Base-by-base conservation (phyloP, 2,113 vertebrate genomes). In the Ceyx melanurus region DNA sequence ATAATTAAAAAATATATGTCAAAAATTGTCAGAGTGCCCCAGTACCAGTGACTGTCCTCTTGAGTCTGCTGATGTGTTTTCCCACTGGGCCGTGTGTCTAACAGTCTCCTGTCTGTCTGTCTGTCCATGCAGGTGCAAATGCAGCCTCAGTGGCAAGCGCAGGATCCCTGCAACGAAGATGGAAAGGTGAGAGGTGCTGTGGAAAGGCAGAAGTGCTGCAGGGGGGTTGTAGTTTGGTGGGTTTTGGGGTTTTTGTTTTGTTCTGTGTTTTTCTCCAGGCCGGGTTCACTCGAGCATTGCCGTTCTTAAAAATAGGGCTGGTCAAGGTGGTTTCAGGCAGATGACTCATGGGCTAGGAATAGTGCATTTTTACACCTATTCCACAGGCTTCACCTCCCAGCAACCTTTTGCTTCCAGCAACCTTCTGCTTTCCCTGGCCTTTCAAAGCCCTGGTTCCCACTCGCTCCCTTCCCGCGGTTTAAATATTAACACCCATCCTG, bases 401-500 rank as follows among this genome's bases (percentile, higher is more conserved):
- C 71, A 93, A 87, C 89, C 84, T 92, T 80, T 71, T 67, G 50
- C 94, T 95, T 8, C 0, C 35, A 71, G 71, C 71, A 93, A 87
- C 89, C 84, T 92, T 80, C 67, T 67, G 50, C 78, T 82, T 90
- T 91, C 71, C 78, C 31, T 2, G 3, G 22, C 82, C 65, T 88
- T 86, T 86, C 51, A 43, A 68, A 95, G 14, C 72, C 53, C 53
- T 88, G 60, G 2, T 82, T 93, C 71, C 78, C 82, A 62, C 65
- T 93, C 42, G 45, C 91, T 93, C 93, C 92, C 72, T 53, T 94
- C 65, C 71, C 2, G 5, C 0, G 5, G 85, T 90, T 96, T 94
- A 95, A 94, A 96, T 15, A 91, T 96, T 95, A 95, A 96, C 86
- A 50, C 45, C 3, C 67, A 48, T 95, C 90, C 92, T 95, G 88